phyloP scores from a whole-genome alignment of 2,113 vertebrate genomes.

The Motacilla tschutschensis region DNA sequence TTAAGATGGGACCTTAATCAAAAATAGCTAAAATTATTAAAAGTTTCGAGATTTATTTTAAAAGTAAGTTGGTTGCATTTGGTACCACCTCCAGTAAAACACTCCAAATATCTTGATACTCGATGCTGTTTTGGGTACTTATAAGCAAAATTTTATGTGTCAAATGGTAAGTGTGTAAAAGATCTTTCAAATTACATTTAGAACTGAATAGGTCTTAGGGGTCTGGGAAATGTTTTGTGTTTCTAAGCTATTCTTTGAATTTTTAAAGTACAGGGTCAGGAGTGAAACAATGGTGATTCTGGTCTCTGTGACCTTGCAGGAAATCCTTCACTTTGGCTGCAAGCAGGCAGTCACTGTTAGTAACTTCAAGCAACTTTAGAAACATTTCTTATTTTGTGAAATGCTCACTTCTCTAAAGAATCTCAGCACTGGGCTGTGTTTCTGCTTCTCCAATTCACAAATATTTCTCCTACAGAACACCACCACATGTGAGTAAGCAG shows the following conservation, averaged over 20 bases:
- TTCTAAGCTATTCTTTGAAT: neutral
- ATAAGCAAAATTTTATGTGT: neutral
- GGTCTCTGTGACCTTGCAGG: rapidly evolving
- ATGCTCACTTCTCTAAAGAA: neutral
- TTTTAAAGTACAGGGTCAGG: neutral
- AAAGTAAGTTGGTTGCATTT: neutral
- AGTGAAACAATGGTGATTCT: neutral
- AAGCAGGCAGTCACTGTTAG: rapidly evolving
- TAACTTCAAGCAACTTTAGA: neutral
- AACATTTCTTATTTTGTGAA: neutral
- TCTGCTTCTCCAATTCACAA: neutral
- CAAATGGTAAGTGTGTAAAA: neutral
- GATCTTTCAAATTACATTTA: neutral
- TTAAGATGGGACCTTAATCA: neutral
- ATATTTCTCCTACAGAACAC: neutral
- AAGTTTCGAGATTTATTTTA: neutral
- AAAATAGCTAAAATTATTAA: neutral
- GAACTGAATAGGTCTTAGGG: neutral
- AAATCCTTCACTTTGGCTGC: neutral
- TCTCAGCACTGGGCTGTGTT: neutral
- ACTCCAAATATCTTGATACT: neutral
- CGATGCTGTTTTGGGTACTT: neutral
- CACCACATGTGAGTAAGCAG: neutral
- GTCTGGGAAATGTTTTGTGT: neutral
- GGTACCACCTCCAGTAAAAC: neutral